A percentile compares a stretch with the other conserved stretches of the same genome.
Conservation (phyloP, 2,113 vertebrate species). For the Smithornis capensis region DNA sequence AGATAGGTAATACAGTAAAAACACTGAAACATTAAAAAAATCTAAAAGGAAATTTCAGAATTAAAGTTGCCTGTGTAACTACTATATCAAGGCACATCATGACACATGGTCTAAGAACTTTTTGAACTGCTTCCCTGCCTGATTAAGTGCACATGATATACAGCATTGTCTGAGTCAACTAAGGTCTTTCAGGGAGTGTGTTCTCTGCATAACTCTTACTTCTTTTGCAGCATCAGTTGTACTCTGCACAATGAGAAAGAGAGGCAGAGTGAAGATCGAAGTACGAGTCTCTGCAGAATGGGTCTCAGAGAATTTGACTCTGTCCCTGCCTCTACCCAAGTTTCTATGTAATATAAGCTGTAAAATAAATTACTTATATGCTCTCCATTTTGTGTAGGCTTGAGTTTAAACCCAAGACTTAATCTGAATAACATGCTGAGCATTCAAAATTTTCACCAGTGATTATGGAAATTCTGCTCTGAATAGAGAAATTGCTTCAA, state of each 20-base stretch:
- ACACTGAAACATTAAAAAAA: not conserved
- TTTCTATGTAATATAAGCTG: not conserved
- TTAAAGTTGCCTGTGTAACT: not conserved
- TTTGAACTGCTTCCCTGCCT: not conserved
- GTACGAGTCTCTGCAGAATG: not conserved
- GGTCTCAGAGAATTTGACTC: accelerated
- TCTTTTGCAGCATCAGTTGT: not conserved
- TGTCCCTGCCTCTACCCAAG: not conserved
- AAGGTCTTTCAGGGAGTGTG: not conserved
- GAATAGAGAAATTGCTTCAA: not conserved
- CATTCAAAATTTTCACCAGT: not conserved
- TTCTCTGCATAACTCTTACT: not conserved
- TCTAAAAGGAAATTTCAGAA: not conserved
- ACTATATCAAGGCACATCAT: not conserved
- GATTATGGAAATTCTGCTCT: not conserved
- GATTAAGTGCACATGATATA: not conserved
- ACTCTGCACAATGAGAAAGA: not conserved
- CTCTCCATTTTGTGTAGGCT: not conserved
- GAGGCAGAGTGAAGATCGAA: not conserved
- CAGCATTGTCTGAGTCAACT: not conserved
- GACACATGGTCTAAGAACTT: not conserved
- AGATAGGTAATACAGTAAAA: not conserved
- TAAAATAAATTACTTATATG: not conserved
- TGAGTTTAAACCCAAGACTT: not conserved
- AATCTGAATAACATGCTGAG: not conserved